These are phyloP conservation scores for Sparus aurata DNA, from an alignment of 2,797 vertebrate genomes.

Conservation along the genomic window DNA sequence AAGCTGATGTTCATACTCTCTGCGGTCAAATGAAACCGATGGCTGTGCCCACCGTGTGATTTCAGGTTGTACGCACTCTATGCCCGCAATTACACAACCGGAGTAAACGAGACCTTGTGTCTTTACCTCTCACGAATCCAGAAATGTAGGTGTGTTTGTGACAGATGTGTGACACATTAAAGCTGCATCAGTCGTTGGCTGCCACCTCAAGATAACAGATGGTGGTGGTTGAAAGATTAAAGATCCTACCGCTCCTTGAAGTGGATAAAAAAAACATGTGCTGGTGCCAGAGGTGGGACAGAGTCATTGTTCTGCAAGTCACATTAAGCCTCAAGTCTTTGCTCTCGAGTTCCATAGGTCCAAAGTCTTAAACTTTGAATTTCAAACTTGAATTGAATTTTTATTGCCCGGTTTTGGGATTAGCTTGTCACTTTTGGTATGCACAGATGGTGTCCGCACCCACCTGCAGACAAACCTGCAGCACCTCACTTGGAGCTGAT, in stretches of 20 bases:
- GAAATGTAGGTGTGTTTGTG: neutral
- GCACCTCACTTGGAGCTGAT: slow-evolving; percentile 1
- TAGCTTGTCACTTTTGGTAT: neutral
- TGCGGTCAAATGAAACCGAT: slow-evolving; percentile 5
- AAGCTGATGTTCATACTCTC: neutral
- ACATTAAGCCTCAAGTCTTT: too few species aligned
- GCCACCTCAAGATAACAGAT: neutral
- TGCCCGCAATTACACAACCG: neutral
- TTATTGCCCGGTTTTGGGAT: too few species aligned
- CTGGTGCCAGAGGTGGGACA: too few species aligned
- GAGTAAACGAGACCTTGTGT: neutral
- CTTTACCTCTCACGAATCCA: neutral
- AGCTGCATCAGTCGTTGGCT: neutral
- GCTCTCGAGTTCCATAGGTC: too few species aligned
- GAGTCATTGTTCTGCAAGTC: too few species aligned
- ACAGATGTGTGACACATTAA: neutral
- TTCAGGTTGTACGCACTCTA: neutral
- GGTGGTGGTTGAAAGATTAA: neutral
- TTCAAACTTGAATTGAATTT: too few species aligned
- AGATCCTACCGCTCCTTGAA: too few species aligned
- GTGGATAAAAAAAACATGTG: too few species aligned
- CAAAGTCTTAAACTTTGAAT: too few species aligned
- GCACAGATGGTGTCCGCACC: neutral
- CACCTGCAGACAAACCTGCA: slow-evolving; percentile 1
- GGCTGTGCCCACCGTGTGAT: neutral